Percentiles rank a stretch among this genome's conserved stretches.
Conservation (phyloP, 2,797 vertebrate species). For the Eulemur mongoz region DNA sequence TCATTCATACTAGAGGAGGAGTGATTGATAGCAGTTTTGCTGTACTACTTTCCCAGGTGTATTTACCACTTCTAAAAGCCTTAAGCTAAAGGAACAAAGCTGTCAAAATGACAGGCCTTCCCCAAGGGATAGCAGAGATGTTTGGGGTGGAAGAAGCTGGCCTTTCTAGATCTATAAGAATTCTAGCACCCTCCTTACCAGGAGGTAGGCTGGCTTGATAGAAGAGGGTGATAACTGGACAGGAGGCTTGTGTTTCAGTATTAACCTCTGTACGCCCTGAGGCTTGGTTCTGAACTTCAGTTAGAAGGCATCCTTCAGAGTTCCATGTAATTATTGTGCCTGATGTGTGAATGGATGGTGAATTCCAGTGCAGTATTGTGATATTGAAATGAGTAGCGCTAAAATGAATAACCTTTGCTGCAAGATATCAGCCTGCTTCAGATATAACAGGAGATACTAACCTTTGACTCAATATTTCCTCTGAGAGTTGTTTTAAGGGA, state of each 20-base stretch:
- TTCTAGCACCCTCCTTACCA: background rate
- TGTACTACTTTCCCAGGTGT: background rate
- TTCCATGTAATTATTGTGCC: background rate
- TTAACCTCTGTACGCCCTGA: background rate
- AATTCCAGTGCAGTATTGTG: background rate
- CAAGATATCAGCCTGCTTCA: background rate
- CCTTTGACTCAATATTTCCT: background rate
- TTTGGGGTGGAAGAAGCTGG: background rate
- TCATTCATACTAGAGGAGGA: background rate
- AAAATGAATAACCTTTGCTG: background rate
- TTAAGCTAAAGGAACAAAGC: background rate
- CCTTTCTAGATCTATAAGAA: background rate
- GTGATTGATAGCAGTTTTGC: background rate
- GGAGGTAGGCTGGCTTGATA: background rate
- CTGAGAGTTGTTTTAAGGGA: background rate
- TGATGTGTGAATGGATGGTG: background rate
- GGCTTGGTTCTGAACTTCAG: background rate
- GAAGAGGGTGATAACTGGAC: background rate
- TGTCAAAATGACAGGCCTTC: background rate
- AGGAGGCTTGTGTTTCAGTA: background rate
- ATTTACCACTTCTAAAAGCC: background rate
- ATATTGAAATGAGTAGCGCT: background rate
- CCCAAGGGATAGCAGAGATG: background rate
- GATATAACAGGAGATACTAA: background rate
- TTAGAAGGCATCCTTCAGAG: background rate